Evolutionary conservation across 2,888 invertebrate genomes (phyloP).

Genomic region (Orchesellides sinensis): DNA sequence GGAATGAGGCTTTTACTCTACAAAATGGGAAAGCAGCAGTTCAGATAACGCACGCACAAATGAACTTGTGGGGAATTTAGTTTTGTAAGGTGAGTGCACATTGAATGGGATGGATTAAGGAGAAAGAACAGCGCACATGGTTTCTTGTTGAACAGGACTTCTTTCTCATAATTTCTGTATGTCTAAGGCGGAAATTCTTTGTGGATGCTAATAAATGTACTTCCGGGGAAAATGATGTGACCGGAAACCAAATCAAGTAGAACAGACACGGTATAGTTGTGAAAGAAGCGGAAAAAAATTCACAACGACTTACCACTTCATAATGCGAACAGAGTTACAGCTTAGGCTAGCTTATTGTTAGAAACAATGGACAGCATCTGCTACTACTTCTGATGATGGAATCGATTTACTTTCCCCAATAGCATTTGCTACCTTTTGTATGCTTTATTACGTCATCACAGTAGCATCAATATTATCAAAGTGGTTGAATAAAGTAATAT

Average conservation of each 20-base stretch:
- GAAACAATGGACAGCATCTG: not conserved
- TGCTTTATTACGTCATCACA: not conserved
- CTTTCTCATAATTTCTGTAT: slow-evolving; percentile 10
- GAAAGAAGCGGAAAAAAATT: slow-evolving; percentile 11
- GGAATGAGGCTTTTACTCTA: not conserved
- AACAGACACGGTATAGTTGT: slow-evolving; percentile 12
- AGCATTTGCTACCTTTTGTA: not conserved
- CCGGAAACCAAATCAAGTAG: slow-evolving; percentile 54
- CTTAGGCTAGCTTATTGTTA: not conserved
- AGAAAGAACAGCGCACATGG: not conserved
- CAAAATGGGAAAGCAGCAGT: not conserved
- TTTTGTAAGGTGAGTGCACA: not conserved
- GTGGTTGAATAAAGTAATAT: not conserved
- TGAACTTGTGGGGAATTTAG: not conserved
- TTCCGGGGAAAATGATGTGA: slow-evolving; percentile 63
- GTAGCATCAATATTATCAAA: not conserved
- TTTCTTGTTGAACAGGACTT: not conserved
- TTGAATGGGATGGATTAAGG: too few relatives aligned
- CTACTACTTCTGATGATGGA: not conserved
- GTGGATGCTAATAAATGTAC: slow-evolving; percentile 58
- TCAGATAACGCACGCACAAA: too few relatives aligned
- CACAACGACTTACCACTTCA: slow-evolving; percentile 5
- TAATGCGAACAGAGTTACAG: not conserved
- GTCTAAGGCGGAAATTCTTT: slow-evolving; percentile 57
- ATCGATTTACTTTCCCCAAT: not conserved